Evolutionary conservation across 2,113 vertebrate genomes (phyloP).

Genomic region (Equus quagga): DNA sequence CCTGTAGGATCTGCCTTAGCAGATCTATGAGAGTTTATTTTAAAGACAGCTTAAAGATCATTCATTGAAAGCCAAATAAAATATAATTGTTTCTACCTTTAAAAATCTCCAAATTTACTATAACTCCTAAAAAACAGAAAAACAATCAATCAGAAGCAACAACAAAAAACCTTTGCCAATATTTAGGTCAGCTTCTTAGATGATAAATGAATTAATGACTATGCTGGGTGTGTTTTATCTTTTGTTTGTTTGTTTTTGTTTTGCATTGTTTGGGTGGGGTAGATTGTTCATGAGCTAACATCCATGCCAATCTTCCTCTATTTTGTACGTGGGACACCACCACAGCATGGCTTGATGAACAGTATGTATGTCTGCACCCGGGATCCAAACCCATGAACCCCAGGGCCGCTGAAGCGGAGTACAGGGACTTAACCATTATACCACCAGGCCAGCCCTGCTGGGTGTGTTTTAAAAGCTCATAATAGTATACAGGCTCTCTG

Average conservation of each 20-base stretch:
- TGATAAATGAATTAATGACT: slow-evolving; percentile 67
- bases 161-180: background rate
- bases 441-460: background rate
- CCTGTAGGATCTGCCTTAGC: background rate
- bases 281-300: too few relatives aligned
- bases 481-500: background rate
- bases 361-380: too few relatives aligned
- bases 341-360: too few relatives aligned
- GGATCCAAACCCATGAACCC: too few relatives aligned
- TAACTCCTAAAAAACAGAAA: background rate
- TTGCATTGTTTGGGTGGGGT: too few relatives aligned
- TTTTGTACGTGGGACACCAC: too few relatives aligned
- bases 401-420: too few relatives aligned
- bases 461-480: slow-evolving; percentile 79
- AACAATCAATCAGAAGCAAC: background rate
- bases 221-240: slow-evolving; percentile 75
- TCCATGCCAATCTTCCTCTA: too few relatives aligned
- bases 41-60: background rate
- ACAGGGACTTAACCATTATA: too few relatives aligned
- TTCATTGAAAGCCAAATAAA: slow-evolving; percentile 16
- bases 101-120: background rate
- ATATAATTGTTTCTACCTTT: background rate
- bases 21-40: background rate
- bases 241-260: too few relatives aligned
- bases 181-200: background rate